Evolutionary conservation across 2,113 vertebrate genomes (phyloP).

Genomic region (Leucopternis melanops): DNA sequence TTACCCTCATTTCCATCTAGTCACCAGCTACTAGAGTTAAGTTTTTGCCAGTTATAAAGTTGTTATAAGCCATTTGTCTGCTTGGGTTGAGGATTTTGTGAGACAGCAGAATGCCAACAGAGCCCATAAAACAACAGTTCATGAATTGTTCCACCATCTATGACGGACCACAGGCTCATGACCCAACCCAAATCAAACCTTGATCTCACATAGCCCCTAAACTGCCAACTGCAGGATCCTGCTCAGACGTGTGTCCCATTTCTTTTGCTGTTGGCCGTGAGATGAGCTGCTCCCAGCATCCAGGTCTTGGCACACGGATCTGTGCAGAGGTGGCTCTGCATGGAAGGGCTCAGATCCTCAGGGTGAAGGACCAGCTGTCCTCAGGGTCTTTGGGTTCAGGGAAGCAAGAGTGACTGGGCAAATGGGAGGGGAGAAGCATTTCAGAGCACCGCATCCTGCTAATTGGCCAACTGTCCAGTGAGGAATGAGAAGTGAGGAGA

Average conservation of each 20-base stretch:
- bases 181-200: neutral
- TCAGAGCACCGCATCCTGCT: neutral
- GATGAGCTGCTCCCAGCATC: neutral
- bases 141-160: neutral
- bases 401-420: neutral
- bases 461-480: rapidly evolving
- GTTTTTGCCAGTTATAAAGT: neutral
- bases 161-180: rapidly evolving
- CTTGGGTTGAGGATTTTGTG: neutral
- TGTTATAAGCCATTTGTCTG: neutral
- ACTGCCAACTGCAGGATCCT: neutral
- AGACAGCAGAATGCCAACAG: neutral
- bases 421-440: neutral
- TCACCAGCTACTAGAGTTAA: neutral
- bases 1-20: neutral
- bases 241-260: rapidly evolving
- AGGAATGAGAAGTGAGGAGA: neutral
- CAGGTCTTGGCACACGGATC: rapidly evolving
- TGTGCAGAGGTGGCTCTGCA: neutral
- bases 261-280: rapidly evolving
- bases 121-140: neutral
- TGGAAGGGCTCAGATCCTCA: neutral
- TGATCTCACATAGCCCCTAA: neutral
- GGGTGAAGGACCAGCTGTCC: neutral
- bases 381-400: neutral